These are phyloP conservation scores for Nycticebus coucang DNA, from an alignment of 2,113 vertebrate species.

Conservation along the genomic window DNA sequence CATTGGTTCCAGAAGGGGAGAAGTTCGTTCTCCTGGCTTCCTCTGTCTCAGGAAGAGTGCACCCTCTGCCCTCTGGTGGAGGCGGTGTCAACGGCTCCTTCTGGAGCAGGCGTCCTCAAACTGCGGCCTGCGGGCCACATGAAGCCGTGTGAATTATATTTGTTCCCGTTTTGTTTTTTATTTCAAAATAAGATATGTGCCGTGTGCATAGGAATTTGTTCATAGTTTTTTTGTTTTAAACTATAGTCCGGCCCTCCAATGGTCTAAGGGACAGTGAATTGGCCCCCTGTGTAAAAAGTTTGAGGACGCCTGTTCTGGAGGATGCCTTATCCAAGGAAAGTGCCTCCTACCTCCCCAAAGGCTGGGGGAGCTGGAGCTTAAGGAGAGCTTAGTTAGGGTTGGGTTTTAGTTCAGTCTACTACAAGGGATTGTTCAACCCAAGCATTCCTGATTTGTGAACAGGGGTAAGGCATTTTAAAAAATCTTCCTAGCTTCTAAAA, in stretches of 20 bases:
- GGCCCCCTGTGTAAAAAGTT: too few relatives aligned
- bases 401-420: not conserved
- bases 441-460: not conserved
- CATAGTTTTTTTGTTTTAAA: too few relatives aligned
- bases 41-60: not conserved
- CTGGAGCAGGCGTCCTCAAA: too few relatives aligned
- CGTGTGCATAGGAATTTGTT: too few relatives aligned
- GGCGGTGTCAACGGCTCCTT: not conserved
- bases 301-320: not conserved
- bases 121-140: too few relatives aligned
- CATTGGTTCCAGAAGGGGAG: not conserved
- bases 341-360: not conserved
- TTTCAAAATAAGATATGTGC: too few relatives aligned
- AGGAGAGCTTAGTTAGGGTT: not conserved
- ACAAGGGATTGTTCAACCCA: not conserved
- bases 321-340: not conserved
- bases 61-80: not conserved
- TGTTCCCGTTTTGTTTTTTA: too few relatives aligned
- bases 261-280: too few relatives aligned
- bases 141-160: too few relatives aligned
- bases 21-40: not conserved
- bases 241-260: too few relatives aligned
- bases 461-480: not conserved
- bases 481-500: not conserved
- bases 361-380: not conserved